Base-by-base conservation (phyloP, 1,140 invertebrate genomes). In the Cydia splendana region DNA sequence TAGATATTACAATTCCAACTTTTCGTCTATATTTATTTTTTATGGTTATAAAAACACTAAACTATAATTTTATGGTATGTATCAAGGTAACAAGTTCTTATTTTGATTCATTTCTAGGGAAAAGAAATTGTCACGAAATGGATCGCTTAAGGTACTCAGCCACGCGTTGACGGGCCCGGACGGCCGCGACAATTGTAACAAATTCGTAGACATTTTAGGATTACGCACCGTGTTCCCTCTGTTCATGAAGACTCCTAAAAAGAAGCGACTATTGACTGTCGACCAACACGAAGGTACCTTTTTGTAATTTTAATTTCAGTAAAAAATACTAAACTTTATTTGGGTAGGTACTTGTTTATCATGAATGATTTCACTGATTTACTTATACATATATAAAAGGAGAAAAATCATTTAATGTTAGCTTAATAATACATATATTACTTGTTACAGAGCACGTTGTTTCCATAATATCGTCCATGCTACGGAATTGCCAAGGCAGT, bases 141-240 rank as follows among this genome's bases (percentile, higher is more conserved):
- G 99, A 75, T 99, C 98, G 4, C 93, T 99, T 0, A 99, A 99
- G 94, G 98, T 99, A 10, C 93, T 99, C 2, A 97, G 99, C 94
- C 98, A 99, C 94, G 98, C 98, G 15, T 97, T 99, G 95, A 97
- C 97, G 57, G 98, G 98, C 4, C 94, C 95, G 2, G 98, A 99
- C 89, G 98, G 98, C 6, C 96, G 95, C 85, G 98, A 99, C 81
- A 99, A 99, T 88, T 99, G 98, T 88, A 98, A 98, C 87, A 99
- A 99, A 93, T 99, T 99, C 94, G 97, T 99, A 0, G 99, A 99
- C 88, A 99, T 99, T 84, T 94, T 99, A 2, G 99, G 99, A 0
- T 94, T 99, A 9, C 94, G 98, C 42, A 99, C 98, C 1, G 97
- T 99, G 75, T 99, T 99, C 93, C 99, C 99, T 1, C 93, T 99